phyloP scores from a whole-genome alignment of 2,888 invertebrate genomes.

The Sphecodes monilicornis region DNA sequence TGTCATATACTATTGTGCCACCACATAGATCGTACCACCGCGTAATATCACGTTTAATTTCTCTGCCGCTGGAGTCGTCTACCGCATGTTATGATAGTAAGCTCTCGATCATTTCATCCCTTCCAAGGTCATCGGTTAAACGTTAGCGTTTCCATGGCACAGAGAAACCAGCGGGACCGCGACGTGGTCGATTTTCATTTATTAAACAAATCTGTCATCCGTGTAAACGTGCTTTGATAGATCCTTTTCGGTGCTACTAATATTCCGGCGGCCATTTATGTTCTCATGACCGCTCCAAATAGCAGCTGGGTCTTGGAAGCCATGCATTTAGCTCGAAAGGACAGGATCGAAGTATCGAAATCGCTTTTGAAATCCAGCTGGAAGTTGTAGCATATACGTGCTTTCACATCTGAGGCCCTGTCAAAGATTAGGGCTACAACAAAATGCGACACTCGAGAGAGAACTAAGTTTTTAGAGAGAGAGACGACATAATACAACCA shows the following conservation, averaged over 20 bases:
- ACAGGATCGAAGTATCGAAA: neutral
- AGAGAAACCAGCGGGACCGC: too few relatives aligned
- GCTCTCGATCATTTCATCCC: neutral
- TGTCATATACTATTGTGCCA: too few relatives aligned
- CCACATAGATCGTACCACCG: too few relatives aligned
- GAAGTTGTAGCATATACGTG: neutral
- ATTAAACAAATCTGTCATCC: constrained; percentile 52
- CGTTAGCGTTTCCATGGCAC: neutral
- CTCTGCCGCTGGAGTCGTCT: neutral
- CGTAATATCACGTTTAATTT: neutral
- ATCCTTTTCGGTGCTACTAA: constrained; percentile 48
- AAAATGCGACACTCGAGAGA: too few relatives aligned
- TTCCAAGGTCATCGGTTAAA: neutral
- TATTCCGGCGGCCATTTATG: constrained; percentile 65
- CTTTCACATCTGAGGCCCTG: too few relatives aligned
- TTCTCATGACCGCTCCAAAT: constrained; percentile 64
- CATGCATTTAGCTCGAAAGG: constrained; percentile 3
- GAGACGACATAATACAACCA: too few relatives aligned
- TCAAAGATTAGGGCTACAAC: too few relatives aligned
- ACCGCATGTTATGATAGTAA: neutral
- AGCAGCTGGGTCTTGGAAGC: constrained; percentile 57
- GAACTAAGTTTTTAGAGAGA: too few relatives aligned
- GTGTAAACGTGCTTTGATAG: neutral
- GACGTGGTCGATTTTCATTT: constrained; percentile 17
- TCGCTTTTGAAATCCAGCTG: neutral